phyloP scores from a whole-genome alignment of 2,888 invertebrate species.

The Ceratothoa steindachneri region DNA sequence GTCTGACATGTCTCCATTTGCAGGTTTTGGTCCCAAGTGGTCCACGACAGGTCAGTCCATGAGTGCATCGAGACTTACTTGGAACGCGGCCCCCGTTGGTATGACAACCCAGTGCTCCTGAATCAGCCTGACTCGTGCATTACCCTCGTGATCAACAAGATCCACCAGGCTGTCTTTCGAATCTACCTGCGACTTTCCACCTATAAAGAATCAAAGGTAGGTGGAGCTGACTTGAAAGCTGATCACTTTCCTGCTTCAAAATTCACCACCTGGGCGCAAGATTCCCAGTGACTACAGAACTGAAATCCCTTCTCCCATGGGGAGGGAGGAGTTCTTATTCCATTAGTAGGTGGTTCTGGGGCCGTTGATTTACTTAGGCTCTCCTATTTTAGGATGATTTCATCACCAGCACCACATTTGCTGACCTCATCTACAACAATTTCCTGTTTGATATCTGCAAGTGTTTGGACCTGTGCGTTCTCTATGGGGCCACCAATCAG shows the following conservation, averaged over 20 bases:
- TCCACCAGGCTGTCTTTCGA: constrained; percentile 62
- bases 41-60: constrained; percentile 64
- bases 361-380: no score
- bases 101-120: constrained; percentile 55
- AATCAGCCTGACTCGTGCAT: constrained; percentile 48
- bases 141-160: constrained; percentile 59
- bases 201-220: constrained; percentile 70
- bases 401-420: constrained; percentile 65
- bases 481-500: constrained; percentile 65
- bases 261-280: background rate
- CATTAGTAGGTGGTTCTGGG: no score
- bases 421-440: constrained; percentile 69
- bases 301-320: no score
- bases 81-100: constrained; percentile 68
- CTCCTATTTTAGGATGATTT: constrained; percentile 36
- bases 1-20: no score
- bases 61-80: constrained; percentile 67
- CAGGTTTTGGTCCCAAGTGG: constrained; percentile 57
- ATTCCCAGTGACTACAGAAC: no score
- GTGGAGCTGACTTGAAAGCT: no score
- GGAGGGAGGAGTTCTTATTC: no score
- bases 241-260: no score
- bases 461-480: constrained; percentile 70
- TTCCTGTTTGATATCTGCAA: constrained; percentile 78
- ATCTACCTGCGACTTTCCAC: constrained; percentile 73